These are phyloP conservation scores for Nesogale talazaci DNA, from an alignment of 2,113 vertebrate genomes.

Conservation along the genomic window DNA sequence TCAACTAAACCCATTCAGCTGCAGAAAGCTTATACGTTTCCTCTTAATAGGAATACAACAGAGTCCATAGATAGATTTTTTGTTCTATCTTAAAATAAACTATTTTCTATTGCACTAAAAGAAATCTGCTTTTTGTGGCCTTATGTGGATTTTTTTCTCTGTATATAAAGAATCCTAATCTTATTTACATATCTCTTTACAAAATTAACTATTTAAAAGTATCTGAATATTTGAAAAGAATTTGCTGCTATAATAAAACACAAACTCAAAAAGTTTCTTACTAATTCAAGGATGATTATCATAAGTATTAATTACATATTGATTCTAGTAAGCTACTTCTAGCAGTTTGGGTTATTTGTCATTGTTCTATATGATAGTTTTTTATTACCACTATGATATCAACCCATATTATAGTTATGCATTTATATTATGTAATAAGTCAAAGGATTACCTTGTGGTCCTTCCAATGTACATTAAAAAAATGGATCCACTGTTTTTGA, in stretches of 20 bases:
- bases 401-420: not conserved
- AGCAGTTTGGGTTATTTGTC: not conserved
- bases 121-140: not conserved
- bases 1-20: constrained; percentile 51
- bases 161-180: not conserved
- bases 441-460: not conserved
- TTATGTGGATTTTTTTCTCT: not conserved
- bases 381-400: not conserved
- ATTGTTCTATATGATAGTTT: constrained; percentile 6
- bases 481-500: no score
- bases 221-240: not conserved
- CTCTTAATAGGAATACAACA: constrained; percentile 12
- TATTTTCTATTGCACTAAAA: not conserved
- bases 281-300: not conserved
- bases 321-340: not conserved
- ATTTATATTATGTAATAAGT: not conserved
- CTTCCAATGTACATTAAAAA: not conserved
- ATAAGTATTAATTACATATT: not conserved
- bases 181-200: not conserved
- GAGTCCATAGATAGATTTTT: constrained; percentile 28
- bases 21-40: constrained; percentile 58
- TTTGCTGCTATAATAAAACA: not conserved
- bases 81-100: constrained; percentile 67
- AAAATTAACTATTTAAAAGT: constrained; percentile 28
- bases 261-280: not conserved